Evolutionary conservation across 2,797 vertebrate species (phyloP).

Genomic region (Botia almorhae): DNA sequence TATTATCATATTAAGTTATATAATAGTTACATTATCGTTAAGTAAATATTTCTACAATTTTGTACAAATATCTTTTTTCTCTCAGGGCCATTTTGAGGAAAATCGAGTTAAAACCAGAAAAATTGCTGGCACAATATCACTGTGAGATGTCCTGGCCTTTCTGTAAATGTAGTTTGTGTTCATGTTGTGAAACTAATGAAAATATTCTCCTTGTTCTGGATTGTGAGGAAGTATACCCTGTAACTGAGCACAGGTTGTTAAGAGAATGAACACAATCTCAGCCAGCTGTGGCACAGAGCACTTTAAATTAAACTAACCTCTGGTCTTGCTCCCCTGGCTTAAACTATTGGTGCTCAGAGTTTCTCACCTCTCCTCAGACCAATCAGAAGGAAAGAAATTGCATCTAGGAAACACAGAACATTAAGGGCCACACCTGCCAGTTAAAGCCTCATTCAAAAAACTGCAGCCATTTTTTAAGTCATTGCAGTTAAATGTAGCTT

Average conservation of each 20-base stretch:
- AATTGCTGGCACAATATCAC: neutral
- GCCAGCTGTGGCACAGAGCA: neutral
- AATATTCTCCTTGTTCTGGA: neutral
- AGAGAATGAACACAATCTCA: neutral
- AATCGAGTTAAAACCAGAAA: neutral
- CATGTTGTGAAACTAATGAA: neutral
- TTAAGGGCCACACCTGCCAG: slow-evolving; percentile 61
- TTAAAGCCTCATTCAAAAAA: slow-evolving; percentile 66
- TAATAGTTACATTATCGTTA: too few species aligned
- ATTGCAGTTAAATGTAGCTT: slow-evolving; percentile 72
- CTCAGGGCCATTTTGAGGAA: neutral
- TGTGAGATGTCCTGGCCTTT: neutral
- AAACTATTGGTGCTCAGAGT: slow-evolving; percentile 51
- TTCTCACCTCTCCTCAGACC: slow-evolving; percentile 62
- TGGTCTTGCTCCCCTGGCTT: slow-evolving; percentile 33
- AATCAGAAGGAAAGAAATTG: slow-evolving; percentile 65
- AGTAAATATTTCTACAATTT: too few species aligned
- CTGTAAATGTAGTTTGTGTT: neutral
- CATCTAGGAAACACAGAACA: slow-evolving; percentile 55
- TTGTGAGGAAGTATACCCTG: neutral
- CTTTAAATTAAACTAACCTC: slow-evolving; percentile 45
- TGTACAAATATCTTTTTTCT: neutral
- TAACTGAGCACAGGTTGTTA: neutral
- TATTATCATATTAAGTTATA: too few species aligned
- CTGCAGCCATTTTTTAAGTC: slow-evolving; percentile 62